These are phyloP conservation scores for fruit fly (Drosophila melanogaster) DNA, from an alignment of 1,140 invertebrate genomes.

Conservation along the genomic window Release_6_plus_ISO1_MT NT_037436.4:18150501-18151000, in stretches of 20 bases:
- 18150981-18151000: no score
- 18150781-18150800: constrained; percentile 88
- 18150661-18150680: constrained; percentile 85
- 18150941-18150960: background rate
- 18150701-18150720: constrained; percentile 76
- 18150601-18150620: no score
- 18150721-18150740: constrained; percentile 87
- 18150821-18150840: constrained; percentile 69
- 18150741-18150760: constrained; percentile 87
- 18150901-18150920: background rate
- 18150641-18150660: background rate
- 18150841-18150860: constrained; percentile 44
- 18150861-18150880: constrained; percentile 86
- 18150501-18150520: no score
- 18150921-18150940: no score
- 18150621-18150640: background rate
- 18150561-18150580: no score
- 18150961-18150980: background rate
- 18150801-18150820: constrained; percentile 86
- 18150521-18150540: no score
- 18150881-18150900: constrained; percentile 87
- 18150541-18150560: no score
- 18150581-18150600: no score
- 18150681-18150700: constrained; percentile 86
- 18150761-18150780: constrained; percentile 88